Percentiles rank a stretch among this genome's conserved stretches.
Evolutionary conservation across 2,888 invertebrate species (phyloP).

Genomic region (Nudaria mundana): DNA sequence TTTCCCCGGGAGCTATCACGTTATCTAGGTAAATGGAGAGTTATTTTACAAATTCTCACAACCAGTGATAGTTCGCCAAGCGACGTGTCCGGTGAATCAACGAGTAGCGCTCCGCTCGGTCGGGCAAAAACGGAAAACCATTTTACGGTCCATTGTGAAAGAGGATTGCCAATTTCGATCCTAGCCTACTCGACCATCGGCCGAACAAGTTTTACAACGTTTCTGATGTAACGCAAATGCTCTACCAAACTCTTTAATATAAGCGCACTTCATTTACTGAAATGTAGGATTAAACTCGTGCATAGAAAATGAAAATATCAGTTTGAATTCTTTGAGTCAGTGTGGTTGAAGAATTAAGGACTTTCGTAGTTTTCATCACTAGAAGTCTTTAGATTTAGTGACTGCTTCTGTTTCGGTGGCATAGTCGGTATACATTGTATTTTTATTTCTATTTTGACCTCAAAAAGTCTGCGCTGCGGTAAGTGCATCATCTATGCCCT

Average conservation of each 20-base stretch:
- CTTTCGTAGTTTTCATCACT: too few relatives aligned
- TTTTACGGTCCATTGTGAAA: slow-evolving; percentile 81
- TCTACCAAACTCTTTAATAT: slow-evolving; percentile 54
- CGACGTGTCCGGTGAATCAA: slow-evolving; percentile 79
- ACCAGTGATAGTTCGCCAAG: slow-evolving; percentile 69
- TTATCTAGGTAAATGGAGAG: slow-evolving; percentile 53
- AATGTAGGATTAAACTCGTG: slow-evolving; percentile 24
- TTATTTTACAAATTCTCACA: slow-evolving; percentile 67
- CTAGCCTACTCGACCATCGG: slow-evolving; percentile 75
- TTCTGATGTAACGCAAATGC: slow-evolving; percentile 67
- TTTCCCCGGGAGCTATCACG: slow-evolving; percentile 13
- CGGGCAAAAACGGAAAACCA: slow-evolving; percentile 80
- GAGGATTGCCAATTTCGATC: slow-evolving; percentile 80
- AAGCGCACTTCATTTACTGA: slow-evolving; percentile 35
- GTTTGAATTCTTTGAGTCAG: too few relatives aligned
- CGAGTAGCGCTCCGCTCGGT: slow-evolving; percentile 73
- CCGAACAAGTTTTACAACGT: slow-evolving; percentile 72
- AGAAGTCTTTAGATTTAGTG: too few relatives aligned
- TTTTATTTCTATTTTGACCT: too few relatives aligned
- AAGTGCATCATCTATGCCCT: too few relatives aligned
- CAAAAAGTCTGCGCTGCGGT: too few relatives aligned
- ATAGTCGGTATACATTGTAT: too few relatives aligned
- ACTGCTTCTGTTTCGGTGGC: too few relatives aligned
- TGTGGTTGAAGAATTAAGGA: too few relatives aligned
- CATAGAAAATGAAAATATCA: too few relatives aligned